These are phyloP conservation scores for Cryptotermes secundus DNA, from an alignment of 1,140 invertebrate genomes.

Conservation along the genomic window DNA sequence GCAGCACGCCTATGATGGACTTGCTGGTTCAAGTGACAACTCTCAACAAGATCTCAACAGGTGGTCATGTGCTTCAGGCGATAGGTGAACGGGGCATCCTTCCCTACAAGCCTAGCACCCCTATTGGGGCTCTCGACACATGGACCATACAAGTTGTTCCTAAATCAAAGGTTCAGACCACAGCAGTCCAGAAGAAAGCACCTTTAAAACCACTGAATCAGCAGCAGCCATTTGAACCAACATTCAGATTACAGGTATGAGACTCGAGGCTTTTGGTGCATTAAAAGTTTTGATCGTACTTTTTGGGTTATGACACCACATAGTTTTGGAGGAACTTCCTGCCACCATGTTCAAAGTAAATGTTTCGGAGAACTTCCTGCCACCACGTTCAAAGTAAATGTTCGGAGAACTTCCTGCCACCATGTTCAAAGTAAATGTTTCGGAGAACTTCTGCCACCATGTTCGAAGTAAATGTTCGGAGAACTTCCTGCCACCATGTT, in stretches of 20 bases:
- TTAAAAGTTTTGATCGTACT: too few relatives aligned
- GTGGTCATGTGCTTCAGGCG: constrained; percentile 69
- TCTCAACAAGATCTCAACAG: constrained; percentile 69
- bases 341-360: too few relatives aligned
- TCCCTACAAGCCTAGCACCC: constrained; percentile 76
- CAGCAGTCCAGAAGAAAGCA: constrained; percentile 48
- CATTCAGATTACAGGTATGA: constrained; percentile 65
- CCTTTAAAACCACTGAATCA: constrained; percentile 44
- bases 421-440: too few relatives aligned
- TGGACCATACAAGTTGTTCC: constrained; percentile 60
- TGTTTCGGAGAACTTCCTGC: too few relatives aligned
- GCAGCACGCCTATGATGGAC: constrained; percentile 81
- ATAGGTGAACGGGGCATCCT: constrained; percentile 62
- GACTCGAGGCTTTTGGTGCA: too few relatives aligned
- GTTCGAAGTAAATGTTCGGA: too few relatives aligned
- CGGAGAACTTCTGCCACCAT: too few relatives aligned
- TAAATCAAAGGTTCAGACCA: constrained; percentile 55
- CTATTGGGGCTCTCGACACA: constrained; percentile 65
- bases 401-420: too few relatives aligned
- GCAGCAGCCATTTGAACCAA: constrained; percentile 71
- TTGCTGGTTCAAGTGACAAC: constrained; percentile 75
- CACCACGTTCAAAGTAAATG: too few relatives aligned
- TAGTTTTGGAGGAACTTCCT: too few relatives aligned
- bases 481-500: too few relatives aligned
- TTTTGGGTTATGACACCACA: too few relatives aligned